These are phyloP conservation scores for Holocentrus rufus DNA, from an alignment of 2,797 vertebrate species.

Conservation along the genomic window DNA sequence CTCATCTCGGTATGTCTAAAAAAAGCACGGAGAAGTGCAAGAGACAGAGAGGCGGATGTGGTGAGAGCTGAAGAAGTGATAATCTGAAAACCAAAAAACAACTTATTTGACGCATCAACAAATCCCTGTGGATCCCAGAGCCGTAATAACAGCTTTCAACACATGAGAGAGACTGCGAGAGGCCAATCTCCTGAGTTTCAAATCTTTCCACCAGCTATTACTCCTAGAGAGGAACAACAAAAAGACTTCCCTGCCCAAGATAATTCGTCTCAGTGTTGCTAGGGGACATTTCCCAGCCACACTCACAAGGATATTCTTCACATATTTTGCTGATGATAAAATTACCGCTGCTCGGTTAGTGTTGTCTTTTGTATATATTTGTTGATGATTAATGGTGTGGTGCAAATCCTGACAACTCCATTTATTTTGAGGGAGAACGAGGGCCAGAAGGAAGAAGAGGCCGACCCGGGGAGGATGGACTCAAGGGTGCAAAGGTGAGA, in stretches of 20 bases:
- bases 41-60: background rate
- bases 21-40: background rate
- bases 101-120: constrained; percentile 4
- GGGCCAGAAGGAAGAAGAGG: constrained; percentile 68
- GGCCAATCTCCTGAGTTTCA: background rate
- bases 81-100: constrained; percentile 6
- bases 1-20: background rate
- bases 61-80: background rate
- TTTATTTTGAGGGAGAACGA: constrained; percentile 72
- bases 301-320: constrained; percentile 26
- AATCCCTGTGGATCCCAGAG: background rate
- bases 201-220: background rate
- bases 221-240: background rate
- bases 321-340: constrained; percentile 2
- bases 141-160: constrained; percentile 1
- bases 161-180: constrained; percentile 1
- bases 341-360: background rate
- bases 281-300: background rate
- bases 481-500: constrained; percentile 73
- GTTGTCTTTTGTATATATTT: constrained; percentile 31
- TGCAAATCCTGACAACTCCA: constrained; percentile 26
- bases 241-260: background rate
- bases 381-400: constrained; percentile 28
- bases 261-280: constrained; percentile 13
- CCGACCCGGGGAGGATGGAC: constrained; percentile 58